phyloP scores from a whole-genome alignment of 2,888 invertebrate genomes.

The Troides helena region DNA sequence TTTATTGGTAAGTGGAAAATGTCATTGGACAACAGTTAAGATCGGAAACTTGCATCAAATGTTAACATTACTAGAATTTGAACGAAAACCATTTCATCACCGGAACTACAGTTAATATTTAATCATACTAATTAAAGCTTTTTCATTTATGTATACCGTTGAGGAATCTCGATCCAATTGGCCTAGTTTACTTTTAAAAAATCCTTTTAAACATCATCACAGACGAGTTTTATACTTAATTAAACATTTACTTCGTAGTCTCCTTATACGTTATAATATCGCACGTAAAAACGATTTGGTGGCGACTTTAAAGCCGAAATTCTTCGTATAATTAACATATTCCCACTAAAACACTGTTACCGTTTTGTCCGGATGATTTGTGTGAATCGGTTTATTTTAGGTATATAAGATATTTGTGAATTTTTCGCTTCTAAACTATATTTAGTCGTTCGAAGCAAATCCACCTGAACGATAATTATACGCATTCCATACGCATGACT shows the following conservation, averaged over 20 bases:
- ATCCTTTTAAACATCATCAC: slow-evolving; percentile 13
- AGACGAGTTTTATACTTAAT: neutral
- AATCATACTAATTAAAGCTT: slow-evolving; percentile 7
- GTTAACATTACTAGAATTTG: neutral
- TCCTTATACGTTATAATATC: neutral
- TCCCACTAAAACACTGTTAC: neutral
- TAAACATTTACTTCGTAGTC: neutral
- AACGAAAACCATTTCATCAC: neutral
- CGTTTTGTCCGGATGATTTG: neutral
- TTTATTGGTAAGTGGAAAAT: neutral
- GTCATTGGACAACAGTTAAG: neutral
- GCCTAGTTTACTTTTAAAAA: slow-evolving; percentile 11
- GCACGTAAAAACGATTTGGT: neutral
- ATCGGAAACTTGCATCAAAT: neutral
- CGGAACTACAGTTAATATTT: slow-evolving; percentile 3
- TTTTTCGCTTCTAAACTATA: neutral
- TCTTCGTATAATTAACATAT: neutral
- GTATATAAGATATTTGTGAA: neutral
- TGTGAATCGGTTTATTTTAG: neutral
- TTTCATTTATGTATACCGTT: neutral
- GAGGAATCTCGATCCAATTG: neutral
- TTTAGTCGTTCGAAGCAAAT: slow-evolving; percentile 1
- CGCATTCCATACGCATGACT: slow-evolving; percentile 16
- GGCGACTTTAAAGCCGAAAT: neutral
- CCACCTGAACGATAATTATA: slow-evolving; percentile 10